phyloP scores from a whole-genome alignment of 2,797 vertebrate genomes.

The Coilia nasus region DNA sequence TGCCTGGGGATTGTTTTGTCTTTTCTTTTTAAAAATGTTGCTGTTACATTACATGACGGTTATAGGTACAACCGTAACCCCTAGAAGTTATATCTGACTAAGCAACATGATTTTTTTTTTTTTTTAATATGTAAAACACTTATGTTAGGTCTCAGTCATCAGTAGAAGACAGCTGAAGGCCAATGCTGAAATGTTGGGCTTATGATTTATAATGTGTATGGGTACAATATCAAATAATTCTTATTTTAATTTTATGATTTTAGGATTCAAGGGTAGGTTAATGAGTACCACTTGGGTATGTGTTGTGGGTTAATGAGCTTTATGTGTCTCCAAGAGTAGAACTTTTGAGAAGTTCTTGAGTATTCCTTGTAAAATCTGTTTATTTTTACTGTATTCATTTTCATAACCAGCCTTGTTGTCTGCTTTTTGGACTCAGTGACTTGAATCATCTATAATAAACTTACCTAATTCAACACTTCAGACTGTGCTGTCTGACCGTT shows the following conservation, averaged over 20 bases:
- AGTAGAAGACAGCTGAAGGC: neutral
- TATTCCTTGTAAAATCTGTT: neutral
- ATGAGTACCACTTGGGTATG: neutral
- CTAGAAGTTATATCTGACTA: neutral
- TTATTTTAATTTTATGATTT: neutral
- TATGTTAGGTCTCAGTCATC: neutral
- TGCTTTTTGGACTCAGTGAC: neutral
- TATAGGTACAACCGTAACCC: neutral
- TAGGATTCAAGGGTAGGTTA: neutral
- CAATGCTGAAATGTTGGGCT: neutral
- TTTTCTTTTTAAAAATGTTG: neutral
- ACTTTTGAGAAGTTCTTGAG: neutral
- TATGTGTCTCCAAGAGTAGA: neutral
- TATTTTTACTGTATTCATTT: slow-evolving; percentile 3
- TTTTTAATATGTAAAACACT: neutral
- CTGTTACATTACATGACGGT: neutral
- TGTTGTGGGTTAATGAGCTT: neutral
- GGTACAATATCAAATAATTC: neutral
- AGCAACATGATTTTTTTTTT: too few species aligned
- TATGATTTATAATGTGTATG: neutral
- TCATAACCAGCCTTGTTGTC: neutral
- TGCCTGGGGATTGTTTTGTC: too few species aligned
- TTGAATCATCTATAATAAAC: neutral
- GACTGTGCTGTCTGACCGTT: neutral
- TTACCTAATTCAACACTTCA: neutral